Base-by-base conservation (phyloP, 2,113 vertebrate genomes). In the Clarias macrocephalus region DNA sequence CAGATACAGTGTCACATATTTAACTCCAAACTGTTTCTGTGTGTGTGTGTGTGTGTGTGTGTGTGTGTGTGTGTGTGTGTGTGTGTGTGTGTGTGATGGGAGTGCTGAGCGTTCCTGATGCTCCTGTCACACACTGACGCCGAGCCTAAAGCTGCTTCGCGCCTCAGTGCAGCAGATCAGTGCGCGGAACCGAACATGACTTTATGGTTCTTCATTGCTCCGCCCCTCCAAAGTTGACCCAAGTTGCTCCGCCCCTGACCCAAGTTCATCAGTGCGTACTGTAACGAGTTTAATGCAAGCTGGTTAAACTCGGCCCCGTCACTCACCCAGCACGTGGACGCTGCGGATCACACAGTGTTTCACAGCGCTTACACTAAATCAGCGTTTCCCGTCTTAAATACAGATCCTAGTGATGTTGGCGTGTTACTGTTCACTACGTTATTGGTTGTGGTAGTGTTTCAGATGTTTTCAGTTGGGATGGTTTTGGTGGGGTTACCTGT, bases 391-490 rank as follows among this genome's bases (percentile, higher is more conserved):
- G n/a, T 15, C n/a, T 66, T n/a, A 68, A n/a, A 16, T 13, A 28
- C 28, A 66, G 11, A 28, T 13, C 25, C 4, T 5, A 0, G 42
- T 48, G 42, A 7, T 6, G 42, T 48, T 48, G 42, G 42, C 42
- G 42, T 66, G 65, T 5, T 3, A n/a, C 12, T 66, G 12, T 28
- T 28, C 15, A 66, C 0, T 5, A 16, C 6, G 28, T 68, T 11
- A n/a, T 6, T 48, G 42, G 42, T 48, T 59, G 82, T 88, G 21
- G 80, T 54, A 80, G 63, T 86, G 62, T 83, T 62, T 84, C 63
- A 57, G 5, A 7, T 62, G 60, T 48, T 48, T 48, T 48, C 5
- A 48, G 42, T 48, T 5, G 42, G 5, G 42, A 48, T 48, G 42
- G 42, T 48, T 48, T 12, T n/a, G 62, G 3, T 11, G 62, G 8